Evolutionary conservation across 2,797 vertebrate species (phyloP), one percentile per base, ranked within the genome.

Genomic region (Hozukius guyotensis): DNA sequence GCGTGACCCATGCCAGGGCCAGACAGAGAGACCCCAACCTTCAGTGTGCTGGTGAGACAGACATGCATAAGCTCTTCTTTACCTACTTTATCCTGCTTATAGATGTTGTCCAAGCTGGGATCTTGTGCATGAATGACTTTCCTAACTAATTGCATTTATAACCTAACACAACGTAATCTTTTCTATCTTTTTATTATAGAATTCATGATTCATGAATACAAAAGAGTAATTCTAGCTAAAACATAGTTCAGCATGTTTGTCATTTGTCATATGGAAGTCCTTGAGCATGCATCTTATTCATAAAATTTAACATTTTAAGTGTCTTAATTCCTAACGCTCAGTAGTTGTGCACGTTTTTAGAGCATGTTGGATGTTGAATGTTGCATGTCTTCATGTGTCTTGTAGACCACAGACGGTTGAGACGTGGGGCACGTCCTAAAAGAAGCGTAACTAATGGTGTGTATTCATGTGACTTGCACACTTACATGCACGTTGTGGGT

Each of bases 41-140:
- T 13, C 71, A 29, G 31, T 96, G 96, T 81, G 49, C 49, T 53
- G 94, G 95, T 95, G 76, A 93, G 89, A 56, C 8, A 4, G 11
- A 38, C 8, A 3, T 2, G 3, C 24, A 16, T 57, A 5, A 53
- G 10, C 13, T 12, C 4, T 0, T 12, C 4, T 57, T 65, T 8
- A 29, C 16, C 22, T 32, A 7, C 20, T 0, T 12, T 46, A 78
- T 78, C 16, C 11, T 64, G 38, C 34, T 2, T 42, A 31, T 57
- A 73, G 57, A 60, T 57, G 31, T 32, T 68, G 11, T 46, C 34
- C 22, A 20, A 14, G 8, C 60, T 71, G 6, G 18, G 25, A 16
- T 57, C 1, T 29, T 60, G 8, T 75, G 56, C 71, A 75, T 70
- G 46, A 36, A n/a, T 9, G 2, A 29, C 6, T 18, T 31, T 46